Evolutionary conservation across 1,140 invertebrate genomes (phyloP).

Genomic region (Zaprionus capensis): DNA sequence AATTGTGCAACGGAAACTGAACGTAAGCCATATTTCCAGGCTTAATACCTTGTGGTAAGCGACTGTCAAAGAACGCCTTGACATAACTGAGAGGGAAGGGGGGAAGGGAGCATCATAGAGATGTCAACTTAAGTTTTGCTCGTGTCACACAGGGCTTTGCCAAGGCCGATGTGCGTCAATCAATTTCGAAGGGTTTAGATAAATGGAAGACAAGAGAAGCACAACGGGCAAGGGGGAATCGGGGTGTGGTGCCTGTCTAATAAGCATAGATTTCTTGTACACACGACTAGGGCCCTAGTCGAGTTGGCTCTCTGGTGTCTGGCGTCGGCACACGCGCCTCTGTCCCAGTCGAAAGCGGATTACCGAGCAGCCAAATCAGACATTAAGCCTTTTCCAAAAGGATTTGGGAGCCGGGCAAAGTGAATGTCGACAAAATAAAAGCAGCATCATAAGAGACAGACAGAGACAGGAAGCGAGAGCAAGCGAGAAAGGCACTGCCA

Average conservation of each 20-base stretch:
- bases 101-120: background rate
- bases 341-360: conserved; percentile 61
- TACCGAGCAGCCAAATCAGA: conserved; percentile 62
- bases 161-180: conserved; percentile 31
- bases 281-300: conserved; percentile 10
- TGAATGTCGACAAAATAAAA: conserved; percentile 42
- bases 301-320: background rate
- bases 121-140: conserved; percentile 32
- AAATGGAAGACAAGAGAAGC: background rate
- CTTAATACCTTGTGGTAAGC: conserved; percentile 2
- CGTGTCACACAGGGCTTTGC: conserved; percentile 9
- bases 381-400: conserved; percentile 73
- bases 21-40: background rate
- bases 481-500: background rate
- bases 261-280: conserved; percentile 43
- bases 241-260: conserved; percentile 2
- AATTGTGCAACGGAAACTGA: background rate
- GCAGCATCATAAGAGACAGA: conserved; percentile 19
- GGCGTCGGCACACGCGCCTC: background rate
- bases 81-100: background rate
- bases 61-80: background rate
- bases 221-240: background rate
- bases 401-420: conserved; percentile 57
- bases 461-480: background rate
- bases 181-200: conserved; percentile 5